A percentile compares a stretch with the other conserved stretches of the same genome.
These are phyloP conservation scores for Nothoprocta perdicaria DNA, from an alignment of 2,113 vertebrate genomes.

Conservation along the genomic window DNA sequence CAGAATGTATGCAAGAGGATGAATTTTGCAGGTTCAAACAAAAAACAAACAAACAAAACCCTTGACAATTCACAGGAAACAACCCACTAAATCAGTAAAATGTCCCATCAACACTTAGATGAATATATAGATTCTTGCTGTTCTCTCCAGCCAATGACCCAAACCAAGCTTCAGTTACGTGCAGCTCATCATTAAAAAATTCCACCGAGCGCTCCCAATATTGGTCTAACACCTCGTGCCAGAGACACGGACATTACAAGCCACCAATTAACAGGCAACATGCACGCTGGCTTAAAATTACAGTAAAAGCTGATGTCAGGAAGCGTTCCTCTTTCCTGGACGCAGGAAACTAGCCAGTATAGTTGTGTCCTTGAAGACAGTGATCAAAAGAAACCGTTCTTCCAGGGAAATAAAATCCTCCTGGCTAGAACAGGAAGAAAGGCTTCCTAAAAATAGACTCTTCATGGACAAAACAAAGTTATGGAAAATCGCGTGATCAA, in stretches of 20 bases:
- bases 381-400: not conserved
- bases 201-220: not conserved
- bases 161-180: constrained; percentile 38
- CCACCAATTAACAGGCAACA: not conserved
- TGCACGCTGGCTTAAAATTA: not conserved
- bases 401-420: not conserved
- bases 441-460: not conserved
- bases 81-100: not conserved
- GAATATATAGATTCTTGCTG: not conserved
- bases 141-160: constrained; percentile 3
- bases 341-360: not conserved
- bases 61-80: not conserved
- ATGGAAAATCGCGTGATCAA: not conserved
- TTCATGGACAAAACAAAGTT: not conserved
- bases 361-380: not conserved
- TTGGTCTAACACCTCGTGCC: not conserved
- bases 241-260: not conserved
- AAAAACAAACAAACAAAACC: not conserved
- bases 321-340: not conserved
- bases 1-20: not conserved
- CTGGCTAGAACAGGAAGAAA: not conserved
- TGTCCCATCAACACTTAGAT: not conserved
- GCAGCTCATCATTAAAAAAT: constrained; percentile 21
- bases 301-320: not conserved
- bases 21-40: not conserved